These are phyloP conservation scores for Lagocephalus sceleratus DNA, from an alignment of 2,797 vertebrate species.

Conservation along the genomic window DNA sequence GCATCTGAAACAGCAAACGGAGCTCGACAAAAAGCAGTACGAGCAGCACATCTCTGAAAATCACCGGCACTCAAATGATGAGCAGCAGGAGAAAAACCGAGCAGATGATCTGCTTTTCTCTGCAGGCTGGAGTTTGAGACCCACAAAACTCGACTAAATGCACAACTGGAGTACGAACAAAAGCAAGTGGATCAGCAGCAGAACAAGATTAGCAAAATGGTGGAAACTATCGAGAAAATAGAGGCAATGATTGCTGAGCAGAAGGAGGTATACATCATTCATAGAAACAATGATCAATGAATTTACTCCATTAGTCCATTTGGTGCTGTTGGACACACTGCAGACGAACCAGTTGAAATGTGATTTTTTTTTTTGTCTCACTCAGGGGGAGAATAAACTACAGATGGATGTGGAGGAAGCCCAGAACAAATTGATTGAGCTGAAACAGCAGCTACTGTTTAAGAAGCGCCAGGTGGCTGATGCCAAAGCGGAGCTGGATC, in stretches of 20 bases:
- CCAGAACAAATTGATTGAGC: slow-evolving; percentile 68
- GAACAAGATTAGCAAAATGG: slow-evolving; percentile 62
- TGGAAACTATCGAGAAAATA: slow-evolving; percentile 73
- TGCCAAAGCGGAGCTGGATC: slow-evolving; percentile 79
- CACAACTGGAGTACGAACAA: slow-evolving; percentile 83
- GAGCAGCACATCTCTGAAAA: background rate
- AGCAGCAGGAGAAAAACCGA: background rate
- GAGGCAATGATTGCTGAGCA: slow-evolving; percentile 61
- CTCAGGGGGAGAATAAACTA: slow-evolving; percentile 82
- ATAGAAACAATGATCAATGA: background rate
- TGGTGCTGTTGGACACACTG: background rate
- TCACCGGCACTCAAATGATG: background rate
- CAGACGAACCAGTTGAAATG: too few species aligned
- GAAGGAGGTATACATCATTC: slow-evolving; percentile 73
- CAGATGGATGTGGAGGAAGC: slow-evolving; percentile 74
- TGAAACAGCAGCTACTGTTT: slow-evolving; percentile 67
- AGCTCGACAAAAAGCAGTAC: slow-evolving; percentile 87
- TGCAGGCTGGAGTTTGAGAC: slow-evolving; percentile 89
- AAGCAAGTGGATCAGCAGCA: slow-evolving; percentile 77
- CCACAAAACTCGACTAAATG: slow-evolving; percentile 78
- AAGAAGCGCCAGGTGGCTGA: slow-evolving; percentile 73
- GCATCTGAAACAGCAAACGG: slow-evolving; percentile 80
- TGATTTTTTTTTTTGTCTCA: background rate
- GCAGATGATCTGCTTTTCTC: background rate
- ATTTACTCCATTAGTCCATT: background rate